These are phyloP conservation scores for Agriotes lineatus DNA, from an alignment of 2,888 invertebrate species.

Conservation along the genomic window DNA sequence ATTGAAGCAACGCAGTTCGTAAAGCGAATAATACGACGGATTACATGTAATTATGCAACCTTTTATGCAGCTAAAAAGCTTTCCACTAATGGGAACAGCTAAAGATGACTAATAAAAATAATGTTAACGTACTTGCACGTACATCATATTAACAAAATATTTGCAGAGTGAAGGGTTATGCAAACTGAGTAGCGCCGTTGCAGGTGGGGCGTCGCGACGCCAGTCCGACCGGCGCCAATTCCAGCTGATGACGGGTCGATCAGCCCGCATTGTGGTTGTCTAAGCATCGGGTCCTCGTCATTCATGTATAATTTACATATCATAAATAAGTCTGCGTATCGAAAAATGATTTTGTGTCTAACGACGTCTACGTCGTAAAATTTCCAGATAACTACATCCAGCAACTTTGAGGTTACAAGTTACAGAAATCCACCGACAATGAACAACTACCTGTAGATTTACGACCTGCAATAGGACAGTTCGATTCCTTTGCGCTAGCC, in stretches of 20 bases:
- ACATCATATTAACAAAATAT: constrained; percentile 34
- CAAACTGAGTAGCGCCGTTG: constrained; percentile 40
- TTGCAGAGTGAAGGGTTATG: constrained; percentile 40
- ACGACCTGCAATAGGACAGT: no score
- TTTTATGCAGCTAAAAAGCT: no score
- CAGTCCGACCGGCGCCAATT: constrained; percentile 57
- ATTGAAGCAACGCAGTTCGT: no score
- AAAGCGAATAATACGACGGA: no score
- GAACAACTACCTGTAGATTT: no score
- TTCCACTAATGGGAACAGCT: not conserved
- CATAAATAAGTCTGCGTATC: constrained; percentile 22
- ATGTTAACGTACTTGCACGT: constrained; percentile 8
- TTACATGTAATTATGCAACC: no score
- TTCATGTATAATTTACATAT: constrained; percentile 46
- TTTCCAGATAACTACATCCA: not conserved
- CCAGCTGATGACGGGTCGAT: constrained; percentile 63
- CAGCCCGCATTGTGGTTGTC: constrained; percentile 56
- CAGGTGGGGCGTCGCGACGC: constrained; percentile 53
- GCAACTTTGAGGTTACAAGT: no score
- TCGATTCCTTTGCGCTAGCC: no score
- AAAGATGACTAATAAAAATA: constrained; percentile 3
- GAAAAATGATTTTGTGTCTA: constrained; percentile 23
- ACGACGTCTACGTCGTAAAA: not conserved
- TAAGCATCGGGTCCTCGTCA: constrained; percentile 55
- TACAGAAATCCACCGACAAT: no score